A percentile compares a stretch with the other conserved stretches of the same genome.
Evolutionary conservation across 1,140 invertebrate species (phyloP).

Genomic region (Drosophila pruinosa): DNA sequence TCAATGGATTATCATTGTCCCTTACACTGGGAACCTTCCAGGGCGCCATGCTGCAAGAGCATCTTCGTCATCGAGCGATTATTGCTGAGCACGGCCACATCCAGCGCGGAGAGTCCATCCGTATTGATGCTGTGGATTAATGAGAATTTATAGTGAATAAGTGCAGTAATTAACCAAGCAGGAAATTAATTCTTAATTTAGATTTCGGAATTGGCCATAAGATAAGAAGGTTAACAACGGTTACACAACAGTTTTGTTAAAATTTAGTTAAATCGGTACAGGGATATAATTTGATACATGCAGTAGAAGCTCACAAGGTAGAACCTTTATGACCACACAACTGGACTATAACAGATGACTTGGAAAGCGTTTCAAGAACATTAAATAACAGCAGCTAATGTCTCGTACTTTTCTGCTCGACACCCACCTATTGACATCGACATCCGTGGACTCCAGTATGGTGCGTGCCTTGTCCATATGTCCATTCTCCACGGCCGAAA

Average conservation of each 20-base stretch:
- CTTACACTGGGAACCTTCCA: constrained; percentile 95
- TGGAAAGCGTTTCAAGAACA: too few relatives aligned
- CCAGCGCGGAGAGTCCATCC: constrained; percentile 94
- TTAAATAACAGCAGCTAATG: too few relatives aligned
- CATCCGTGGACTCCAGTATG: constrained; percentile 94
- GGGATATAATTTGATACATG: too few relatives aligned
- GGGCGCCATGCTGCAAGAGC: constrained; percentile 93
- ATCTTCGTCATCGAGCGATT: constrained; percentile 94
- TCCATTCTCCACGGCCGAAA: constrained; percentile 95
- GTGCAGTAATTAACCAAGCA: background rate
- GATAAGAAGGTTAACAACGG: too few relatives aligned
- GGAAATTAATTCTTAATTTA: too few relatives aligned
- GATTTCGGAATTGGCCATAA: too few relatives aligned
- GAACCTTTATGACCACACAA: too few relatives aligned
- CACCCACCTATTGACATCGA: constrained; percentile 96
- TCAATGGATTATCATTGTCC: constrained; percentile 83
- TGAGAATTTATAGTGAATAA: background rate
- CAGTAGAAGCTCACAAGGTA: too few relatives aligned
- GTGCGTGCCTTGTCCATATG: constrained; percentile 94
- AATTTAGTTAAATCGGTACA: too few relatives aligned
- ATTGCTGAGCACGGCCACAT: constrained; percentile 94
- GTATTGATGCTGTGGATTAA: constrained; percentile 88
- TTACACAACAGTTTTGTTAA: too few relatives aligned
- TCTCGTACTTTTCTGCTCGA: too few relatives aligned
- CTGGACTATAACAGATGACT: too few relatives aligned